phyloP scores from a whole-genome alignment of 2,113 vertebrate genomes.

The Ictalurus furcatus region DNA sequence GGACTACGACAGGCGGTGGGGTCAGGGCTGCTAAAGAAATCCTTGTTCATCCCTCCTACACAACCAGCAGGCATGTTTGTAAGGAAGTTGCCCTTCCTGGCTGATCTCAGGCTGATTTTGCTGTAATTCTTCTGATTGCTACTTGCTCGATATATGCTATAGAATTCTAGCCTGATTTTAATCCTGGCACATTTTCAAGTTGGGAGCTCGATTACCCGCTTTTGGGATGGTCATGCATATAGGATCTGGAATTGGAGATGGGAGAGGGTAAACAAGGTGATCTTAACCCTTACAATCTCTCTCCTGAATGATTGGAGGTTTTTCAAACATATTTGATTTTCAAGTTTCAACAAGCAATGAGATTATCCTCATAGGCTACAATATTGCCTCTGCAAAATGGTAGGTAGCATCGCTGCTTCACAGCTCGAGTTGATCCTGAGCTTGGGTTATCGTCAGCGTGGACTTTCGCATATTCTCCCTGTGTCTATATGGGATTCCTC shows the following conservation, averaged over 20 bases:
- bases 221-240: neutral
- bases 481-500: neutral
- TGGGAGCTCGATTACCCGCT: neutral
- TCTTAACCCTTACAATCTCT: neutral
- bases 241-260: neutral
- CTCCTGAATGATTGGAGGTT: neutral
- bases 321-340: slow-evolving; percentile 1
- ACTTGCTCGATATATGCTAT: neutral
- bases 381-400: neutral
- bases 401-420: neutral
- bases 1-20: neutral
- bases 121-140: neutral
- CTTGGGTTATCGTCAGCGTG: neutral
- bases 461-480: neutral
- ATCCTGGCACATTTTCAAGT: neutral
- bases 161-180: neutral
- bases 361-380: neutral
- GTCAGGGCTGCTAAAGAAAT: slow-evolving; percentile 1
- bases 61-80: neutral
- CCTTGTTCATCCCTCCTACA: neutral
- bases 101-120: neutral
- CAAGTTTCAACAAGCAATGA: neutral
- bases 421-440: neutral
- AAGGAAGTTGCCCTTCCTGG: neutral
- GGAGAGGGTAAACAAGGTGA: neutral